Conservation (phyloP, 1,140 invertebrate genomes). For the Drosophila serrata region DNA sequence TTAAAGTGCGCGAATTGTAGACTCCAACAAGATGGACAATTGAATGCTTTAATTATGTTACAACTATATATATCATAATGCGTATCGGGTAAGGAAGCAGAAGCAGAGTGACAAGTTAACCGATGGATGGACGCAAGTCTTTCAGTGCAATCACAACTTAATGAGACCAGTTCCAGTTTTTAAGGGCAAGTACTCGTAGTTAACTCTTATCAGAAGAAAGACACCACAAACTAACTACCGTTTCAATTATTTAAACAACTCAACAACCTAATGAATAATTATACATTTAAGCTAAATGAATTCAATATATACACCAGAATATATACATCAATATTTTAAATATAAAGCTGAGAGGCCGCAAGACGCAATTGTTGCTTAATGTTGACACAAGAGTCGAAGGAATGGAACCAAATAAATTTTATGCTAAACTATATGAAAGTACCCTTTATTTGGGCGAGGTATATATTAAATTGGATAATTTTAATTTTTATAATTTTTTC, state of each 20-base stretch:
- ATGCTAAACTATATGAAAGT: slow-evolving; percentile 49
- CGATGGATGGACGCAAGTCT: slow-evolving; percentile 54
- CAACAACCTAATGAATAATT: slow-evolving; percentile 28
- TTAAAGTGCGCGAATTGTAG: neutral
- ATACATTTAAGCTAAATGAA: slow-evolving; percentile 59
- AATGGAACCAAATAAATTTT: slow-evolving; percentile 78
- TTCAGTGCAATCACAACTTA: slow-evolving; percentile 65
- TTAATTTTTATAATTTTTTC: neutral
- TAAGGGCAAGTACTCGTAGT: slow-evolving; percentile 53
- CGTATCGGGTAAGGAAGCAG: slow-evolving; percentile 45
- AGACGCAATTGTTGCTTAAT: slow-evolving; percentile 58
- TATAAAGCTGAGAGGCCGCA: slow-evolving; percentile 27
- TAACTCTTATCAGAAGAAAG: slow-evolving; percentile 43
- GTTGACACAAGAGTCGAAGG: slow-evolving; percentile 41
- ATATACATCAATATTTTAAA: slow-evolving; percentile 53
- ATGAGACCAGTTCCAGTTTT: slow-evolving; percentile 73
- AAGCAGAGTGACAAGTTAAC: slow-evolving; percentile 58
- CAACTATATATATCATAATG: slow-evolving; percentile 53
- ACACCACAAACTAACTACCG: slow-evolving; percentile 65
- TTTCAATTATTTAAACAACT: slow-evolving; percentile 77
- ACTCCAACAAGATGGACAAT: slow-evolving; percentile 57
- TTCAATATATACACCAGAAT: slow-evolving; percentile 61
- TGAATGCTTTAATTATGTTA: slow-evolving; percentile 77
- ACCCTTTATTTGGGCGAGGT: neutral
- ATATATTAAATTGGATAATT: neutral